These are phyloP conservation scores for Drosophila asahinai DNA, from an alignment of 1,140 invertebrate genomes.

Conservation along the genomic window DNA sequence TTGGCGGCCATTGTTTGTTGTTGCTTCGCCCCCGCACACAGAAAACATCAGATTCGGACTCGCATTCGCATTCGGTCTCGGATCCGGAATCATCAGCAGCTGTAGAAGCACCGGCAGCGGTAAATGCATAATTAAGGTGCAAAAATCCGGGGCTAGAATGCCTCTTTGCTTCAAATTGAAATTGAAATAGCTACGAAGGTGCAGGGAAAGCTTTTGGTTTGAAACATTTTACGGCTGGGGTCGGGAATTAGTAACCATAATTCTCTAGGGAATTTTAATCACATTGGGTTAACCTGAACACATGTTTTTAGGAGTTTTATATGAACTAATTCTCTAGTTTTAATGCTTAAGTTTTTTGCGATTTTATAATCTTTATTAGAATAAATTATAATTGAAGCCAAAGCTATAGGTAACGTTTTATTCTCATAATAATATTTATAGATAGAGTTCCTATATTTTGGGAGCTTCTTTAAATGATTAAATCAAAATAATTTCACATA, in stretches of 20 bases:
- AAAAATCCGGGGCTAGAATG: slow-evolving; percentile 17
- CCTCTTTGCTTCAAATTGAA: slow-evolving; percentile 26
- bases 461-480: too few relatives aligned
- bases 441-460: neutral
- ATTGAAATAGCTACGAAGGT: slow-evolving; percentile 7
- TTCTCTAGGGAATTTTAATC: neutral
- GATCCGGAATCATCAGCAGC: slow-evolving; percentile 9
- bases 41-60: slow-evolving; percentile 4
- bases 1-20: slow-evolving; percentile 50
- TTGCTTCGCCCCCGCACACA: slow-evolving; percentile 1
- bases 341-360: neutral
- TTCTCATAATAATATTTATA: neutral
- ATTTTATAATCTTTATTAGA: neutral
- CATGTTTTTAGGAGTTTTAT: neutral
- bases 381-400: too few relatives aligned
- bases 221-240: neutral
- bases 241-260: neutral
- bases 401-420: neutral
- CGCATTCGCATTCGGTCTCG: slow-evolving; percentile 4
- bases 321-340: neutral
- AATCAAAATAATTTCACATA: too few relatives aligned
- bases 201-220: neutral
- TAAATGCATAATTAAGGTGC: slow-evolving; percentile 75
- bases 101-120: slow-evolving; percentile 8
- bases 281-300: too few relatives aligned